These are phyloP conservation scores for Stenodema calcarata DNA, from an alignment of 2,888 invertebrate species.

Conservation along the genomic window DNA sequence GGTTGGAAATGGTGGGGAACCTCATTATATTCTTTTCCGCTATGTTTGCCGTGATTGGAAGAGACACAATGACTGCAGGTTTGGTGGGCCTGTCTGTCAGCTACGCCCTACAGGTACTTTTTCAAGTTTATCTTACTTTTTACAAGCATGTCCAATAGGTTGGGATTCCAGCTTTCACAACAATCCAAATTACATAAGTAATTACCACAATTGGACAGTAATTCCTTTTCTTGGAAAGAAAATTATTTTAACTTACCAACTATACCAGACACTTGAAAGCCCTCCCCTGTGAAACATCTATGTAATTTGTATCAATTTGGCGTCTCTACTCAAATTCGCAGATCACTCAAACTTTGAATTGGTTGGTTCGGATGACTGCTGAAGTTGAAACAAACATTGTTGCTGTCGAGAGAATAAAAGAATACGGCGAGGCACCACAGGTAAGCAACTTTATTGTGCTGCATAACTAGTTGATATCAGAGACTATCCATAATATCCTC, in stretches of 20 bases:
- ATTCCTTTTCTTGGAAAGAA: too few relatives aligned
- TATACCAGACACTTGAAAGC: too few relatives aligned
- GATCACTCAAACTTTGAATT: constrained; percentile 95
- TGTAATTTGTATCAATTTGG: too few relatives aligned
- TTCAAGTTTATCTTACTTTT: background rate
- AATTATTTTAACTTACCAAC: too few relatives aligned
- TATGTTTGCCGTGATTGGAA: constrained; percentile 85
- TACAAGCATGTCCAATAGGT: too few relatives aligned
- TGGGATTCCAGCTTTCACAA: too few relatives aligned
- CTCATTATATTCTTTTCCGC: constrained; percentile 93
- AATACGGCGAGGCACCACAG: constrained; percentile 86
- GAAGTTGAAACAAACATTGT: constrained; percentile 98
- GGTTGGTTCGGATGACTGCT: constrained; percentile 94
- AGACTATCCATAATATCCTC: too few relatives aligned
- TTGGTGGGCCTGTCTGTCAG: constrained; percentile 88
- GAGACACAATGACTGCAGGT: constrained; percentile 76
- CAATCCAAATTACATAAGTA: too few relatives aligned
- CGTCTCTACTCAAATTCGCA: constrained; percentile 60
- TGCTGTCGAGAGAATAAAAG: constrained; percentile 95
- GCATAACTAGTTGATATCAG: too few relatives aligned
- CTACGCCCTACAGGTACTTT: constrained; percentile 77
- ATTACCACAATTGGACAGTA: too few relatives aligned
- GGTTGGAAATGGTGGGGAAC: constrained; percentile 96
- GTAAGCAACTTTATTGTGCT: constrained; percentile 60
- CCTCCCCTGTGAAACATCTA: too few relatives aligned